A percentile compares a stretch with the other conserved stretches of the same genome.
Conservation (phyloP, 2,888 invertebrate genomes). For the Cremastobaeus sp. region DNA sequence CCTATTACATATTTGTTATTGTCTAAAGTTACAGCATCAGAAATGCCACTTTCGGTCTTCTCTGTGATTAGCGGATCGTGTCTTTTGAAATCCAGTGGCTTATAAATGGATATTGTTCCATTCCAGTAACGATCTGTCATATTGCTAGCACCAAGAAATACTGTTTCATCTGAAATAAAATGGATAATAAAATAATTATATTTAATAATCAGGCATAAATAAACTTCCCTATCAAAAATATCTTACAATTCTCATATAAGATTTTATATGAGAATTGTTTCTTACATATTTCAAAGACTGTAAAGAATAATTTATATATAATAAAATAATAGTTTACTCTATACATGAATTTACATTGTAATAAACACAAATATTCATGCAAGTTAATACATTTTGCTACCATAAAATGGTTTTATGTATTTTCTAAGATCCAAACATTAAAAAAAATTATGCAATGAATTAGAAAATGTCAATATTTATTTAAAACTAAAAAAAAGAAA, state of each 20-base stretch:
- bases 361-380: too few relatives aligned
- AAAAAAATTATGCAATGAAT: too few relatives aligned
- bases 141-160: slow-evolving; percentile 81
- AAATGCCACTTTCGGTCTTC: slow-evolving; percentile 79
- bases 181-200: background rate
- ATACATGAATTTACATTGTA: too few relatives aligned
- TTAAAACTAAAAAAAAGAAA: too few relatives aligned
- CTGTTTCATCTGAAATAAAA: slow-evolving; percentile 79
- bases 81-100: slow-evolving; percentile 72
- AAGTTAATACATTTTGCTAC: too few relatives aligned
- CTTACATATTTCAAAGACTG: too few relatives aligned
- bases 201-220: background rate
- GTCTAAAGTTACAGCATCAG: slow-evolving; percentile 79
- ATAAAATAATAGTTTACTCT: too few relatives aligned
- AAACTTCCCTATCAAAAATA: background rate
- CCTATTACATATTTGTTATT: slow-evolving; percentile 79
- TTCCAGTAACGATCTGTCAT: slow-evolving; percentile 82
- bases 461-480: too few relatives aligned
- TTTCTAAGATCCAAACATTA: too few relatives aligned
- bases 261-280: too few relatives aligned
- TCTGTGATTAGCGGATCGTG: slow-evolving; percentile 77
- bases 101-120: slow-evolving; percentile 81
- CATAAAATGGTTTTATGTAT: too few relatives aligned
- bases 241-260: background rate
- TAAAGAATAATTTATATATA: too few relatives aligned